A percentile compares a stretch with the other conserved stretches of the same genome.
Conservation (phyloP, 2,888 invertebrate genomes). For the Archips crataeganus region DNA sequence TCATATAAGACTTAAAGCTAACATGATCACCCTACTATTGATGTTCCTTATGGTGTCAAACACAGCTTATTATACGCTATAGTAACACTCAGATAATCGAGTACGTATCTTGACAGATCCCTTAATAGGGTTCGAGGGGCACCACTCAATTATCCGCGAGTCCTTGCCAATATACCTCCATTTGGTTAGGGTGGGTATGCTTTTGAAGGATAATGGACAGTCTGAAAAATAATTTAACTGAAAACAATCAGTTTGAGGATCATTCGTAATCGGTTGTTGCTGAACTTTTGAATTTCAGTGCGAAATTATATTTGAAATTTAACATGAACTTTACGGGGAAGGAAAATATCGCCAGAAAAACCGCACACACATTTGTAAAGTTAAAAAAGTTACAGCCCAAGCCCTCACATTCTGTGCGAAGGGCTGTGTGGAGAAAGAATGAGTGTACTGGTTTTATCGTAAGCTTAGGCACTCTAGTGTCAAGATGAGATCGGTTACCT, state of each 20-base stretch:
- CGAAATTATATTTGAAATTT: too few relatives aligned
- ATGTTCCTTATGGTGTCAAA: neutral
- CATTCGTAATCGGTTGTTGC: too few relatives aligned
- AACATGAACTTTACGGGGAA: too few relatives aligned
- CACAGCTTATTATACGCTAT: neutral
- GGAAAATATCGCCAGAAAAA: too few relatives aligned
- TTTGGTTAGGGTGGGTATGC: constrained; percentile 33
- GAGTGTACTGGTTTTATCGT: neutral
- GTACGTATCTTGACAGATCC: constrained; percentile 63
- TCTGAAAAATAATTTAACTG: neutral
- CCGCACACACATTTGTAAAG: too few relatives aligned
- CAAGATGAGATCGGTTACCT: constrained; percentile 40
- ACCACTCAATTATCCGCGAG: constrained; percentile 66
- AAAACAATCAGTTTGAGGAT: neutral
- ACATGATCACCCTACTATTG: neutral
- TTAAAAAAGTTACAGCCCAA: too few relatives aligned
- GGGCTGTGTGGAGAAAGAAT: too few relatives aligned
- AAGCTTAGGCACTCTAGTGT: constrained; percentile 12
- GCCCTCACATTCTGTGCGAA: too few relatives aligned
- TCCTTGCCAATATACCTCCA: constrained; percentile 61
- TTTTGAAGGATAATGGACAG: neutral
- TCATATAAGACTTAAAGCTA: too few relatives aligned
- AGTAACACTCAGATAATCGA: constrained; percentile 54
- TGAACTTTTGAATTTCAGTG: too few relatives aligned
- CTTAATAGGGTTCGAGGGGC: constrained; percentile 64